Evolutionary conservation across 2,113 vertebrate genomes (phyloP).

Genomic region (Opisthocomus hoazin): DNA sequence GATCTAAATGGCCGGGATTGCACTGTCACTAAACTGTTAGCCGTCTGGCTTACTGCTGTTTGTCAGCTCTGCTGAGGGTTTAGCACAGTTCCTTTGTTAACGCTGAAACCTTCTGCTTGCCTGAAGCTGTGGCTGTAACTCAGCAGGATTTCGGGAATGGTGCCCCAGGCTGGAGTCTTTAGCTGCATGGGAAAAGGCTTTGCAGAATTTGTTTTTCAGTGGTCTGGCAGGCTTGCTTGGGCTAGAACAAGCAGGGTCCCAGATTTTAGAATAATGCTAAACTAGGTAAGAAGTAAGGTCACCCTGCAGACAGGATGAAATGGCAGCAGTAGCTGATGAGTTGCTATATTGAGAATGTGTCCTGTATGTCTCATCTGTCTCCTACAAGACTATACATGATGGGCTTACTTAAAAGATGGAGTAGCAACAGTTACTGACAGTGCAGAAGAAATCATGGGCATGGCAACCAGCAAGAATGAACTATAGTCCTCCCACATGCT

Average conservation of each 20-base stretch:
- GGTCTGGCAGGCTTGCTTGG: neutral
- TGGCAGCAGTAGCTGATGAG: neutral
- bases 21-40: neutral
- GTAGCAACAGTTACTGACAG: conserved; percentile 22
- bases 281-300: neutral
- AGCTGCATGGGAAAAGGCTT: neutral
- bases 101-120: neutral
- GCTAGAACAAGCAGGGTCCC: neutral
- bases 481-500: neutral
- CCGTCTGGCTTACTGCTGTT: neutral
- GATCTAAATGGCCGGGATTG: neutral
- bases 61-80: neutral
- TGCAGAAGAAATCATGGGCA: neutral
- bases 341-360: neutral
- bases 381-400: neutral
- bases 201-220: neutral
- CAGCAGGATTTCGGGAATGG: neutral
- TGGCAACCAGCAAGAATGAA: neutral
- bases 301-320: neutral
- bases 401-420: neutral
- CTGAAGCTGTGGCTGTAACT: neutral
- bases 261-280: neutral
- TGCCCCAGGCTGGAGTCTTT: neutral
- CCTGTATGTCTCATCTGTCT: neutral
- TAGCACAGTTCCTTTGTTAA: neutral